Conservation (phyloP, 2,113 vertebrate genomes). For the Heloderma charlesbogerti region DNA sequence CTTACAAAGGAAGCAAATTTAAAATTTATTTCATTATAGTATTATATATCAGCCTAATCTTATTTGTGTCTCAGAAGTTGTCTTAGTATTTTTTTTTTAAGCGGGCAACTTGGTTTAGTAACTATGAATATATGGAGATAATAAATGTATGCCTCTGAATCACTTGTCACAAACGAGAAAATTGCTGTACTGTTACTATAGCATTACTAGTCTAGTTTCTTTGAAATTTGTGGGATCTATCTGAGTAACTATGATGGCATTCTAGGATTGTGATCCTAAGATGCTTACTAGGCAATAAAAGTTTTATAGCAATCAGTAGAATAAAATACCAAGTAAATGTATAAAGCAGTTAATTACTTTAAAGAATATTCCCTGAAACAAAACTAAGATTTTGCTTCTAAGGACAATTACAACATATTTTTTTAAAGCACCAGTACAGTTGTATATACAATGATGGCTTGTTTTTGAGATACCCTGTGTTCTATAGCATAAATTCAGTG, state of each 20-base stretch:
- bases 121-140: background rate
- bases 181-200: background rate
- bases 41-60: background rate
- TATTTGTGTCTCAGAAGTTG: background rate
- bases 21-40: background rate
- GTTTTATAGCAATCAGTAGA: background rate
- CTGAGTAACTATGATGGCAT: background rate
- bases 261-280: background rate
- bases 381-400: background rate
- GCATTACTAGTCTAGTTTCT: background rate
- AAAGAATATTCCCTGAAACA: background rate
- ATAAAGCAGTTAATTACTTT: background rate
- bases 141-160: fast-evolving
- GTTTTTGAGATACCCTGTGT: background rate
- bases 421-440: background rate
- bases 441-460: background rate
- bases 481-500: background rate
- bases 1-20: background rate
- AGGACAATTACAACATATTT: fast-evolving
- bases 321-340: background rate
- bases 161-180: background rate
- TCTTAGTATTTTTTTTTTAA: background rate
- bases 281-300: background rate
- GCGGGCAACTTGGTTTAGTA: background rate
- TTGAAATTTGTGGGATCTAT: background rate